Percentiles rank a stretch among this genome's conserved stretches.
phyloP scores from a whole-genome alignment of 1,140 invertebrate genomes.

The Drosophila pruinosa region DNA sequence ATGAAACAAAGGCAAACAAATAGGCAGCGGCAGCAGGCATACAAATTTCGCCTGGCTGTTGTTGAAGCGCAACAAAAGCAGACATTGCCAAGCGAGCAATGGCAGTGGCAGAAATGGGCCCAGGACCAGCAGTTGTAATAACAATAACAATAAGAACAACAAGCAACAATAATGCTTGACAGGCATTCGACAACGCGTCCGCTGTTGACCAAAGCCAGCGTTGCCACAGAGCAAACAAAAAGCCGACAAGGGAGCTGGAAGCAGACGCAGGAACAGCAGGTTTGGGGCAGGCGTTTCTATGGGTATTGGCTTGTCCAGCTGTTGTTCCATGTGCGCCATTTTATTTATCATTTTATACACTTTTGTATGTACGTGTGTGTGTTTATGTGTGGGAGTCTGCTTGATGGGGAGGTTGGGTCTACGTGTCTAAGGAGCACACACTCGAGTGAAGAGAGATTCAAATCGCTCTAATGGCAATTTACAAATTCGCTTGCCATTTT shows the following conservation, averaged over 20 bases:
- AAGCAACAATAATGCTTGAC: constrained; percentile 56
- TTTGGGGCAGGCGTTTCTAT: not conserved
- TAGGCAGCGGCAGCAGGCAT: constrained; percentile 5
- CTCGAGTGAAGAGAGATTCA: constrained; percentile 46
- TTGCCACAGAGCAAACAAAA: constrained; percentile 13
- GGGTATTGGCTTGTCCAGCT: constrained; percentile 15
- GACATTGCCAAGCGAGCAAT: not conserved
- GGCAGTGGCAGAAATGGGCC: constrained; percentile 1
- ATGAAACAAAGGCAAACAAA: constrained; percentile 41
- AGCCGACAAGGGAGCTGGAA: not conserved
- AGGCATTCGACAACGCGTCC: constrained; percentile 52
- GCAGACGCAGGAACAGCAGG: constrained; percentile 1
- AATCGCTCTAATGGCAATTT: constrained; percentile 64
- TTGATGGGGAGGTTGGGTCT: not conserved
- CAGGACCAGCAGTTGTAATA: constrained; percentile 26
- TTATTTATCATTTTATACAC: constrained; percentile 55
- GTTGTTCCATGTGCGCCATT: constrained; percentile 37
- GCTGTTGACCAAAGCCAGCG: constrained; percentile 39
- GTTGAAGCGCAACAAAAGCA: constrained; percentile 32
- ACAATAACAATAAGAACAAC: constrained; percentile 36
- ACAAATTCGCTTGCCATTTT: constrained; percentile 49
- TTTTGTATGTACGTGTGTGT: not conserved
- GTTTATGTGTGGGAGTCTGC: not conserved
- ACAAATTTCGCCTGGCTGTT: constrained; percentile 25
- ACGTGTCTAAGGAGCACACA: constrained; percentile 38